Percentiles rank a stretch among this genome's conserved stretches.
Evolutionary conservation across 2,113 vertebrate genomes (phyloP).

Genomic region (Edolisoma coerulescens): DNA sequence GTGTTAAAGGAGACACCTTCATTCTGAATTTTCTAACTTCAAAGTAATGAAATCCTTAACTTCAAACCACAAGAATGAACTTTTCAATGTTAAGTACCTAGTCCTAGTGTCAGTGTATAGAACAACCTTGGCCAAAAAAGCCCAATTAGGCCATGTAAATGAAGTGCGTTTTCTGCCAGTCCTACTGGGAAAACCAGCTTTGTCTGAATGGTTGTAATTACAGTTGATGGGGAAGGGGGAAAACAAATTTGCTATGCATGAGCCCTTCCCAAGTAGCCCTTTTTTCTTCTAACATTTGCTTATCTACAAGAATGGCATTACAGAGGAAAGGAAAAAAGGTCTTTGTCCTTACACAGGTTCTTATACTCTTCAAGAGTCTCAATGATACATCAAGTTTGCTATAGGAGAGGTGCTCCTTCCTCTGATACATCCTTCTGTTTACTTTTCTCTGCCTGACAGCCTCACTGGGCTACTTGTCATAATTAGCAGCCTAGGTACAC

Average conservation of each 20-base stretch:
- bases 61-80: conserved; percentile 40
- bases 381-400: not conserved
- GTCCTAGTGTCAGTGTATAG: conserved; percentile 21
- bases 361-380: not conserved
- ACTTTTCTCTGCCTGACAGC: not conserved
- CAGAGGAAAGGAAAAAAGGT: not conserved
- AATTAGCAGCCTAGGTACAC: not conserved
- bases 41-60: conserved; percentile 50
- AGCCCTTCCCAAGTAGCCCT: conserved; percentile 44
- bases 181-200: conserved; percentile 66
- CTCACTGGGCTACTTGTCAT: not conserved
- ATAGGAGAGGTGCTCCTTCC: not conserved
- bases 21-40: conserved; percentile 35
- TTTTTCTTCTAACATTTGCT: not conserved
- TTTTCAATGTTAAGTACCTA: conserved; percentile 48
- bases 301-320: conserved; percentile 1
- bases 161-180: conserved; percentile 38
- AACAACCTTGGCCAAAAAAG: conserved; percentile 56
- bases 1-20: conserved; percentile 30
- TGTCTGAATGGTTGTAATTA: conserved; percentile 60
- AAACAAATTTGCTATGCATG: conserved; percentile 53
- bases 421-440: conserved; percentile 20
- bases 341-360: not conserved
- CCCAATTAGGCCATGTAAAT: conserved; percentile 66
- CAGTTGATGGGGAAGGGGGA: conserved; percentile 49